A percentile compares a stretch with the other conserved stretches of the same genome.
Evolutionary conservation across 2,797 vertebrate genomes (phyloP).

Genomic region (Ceryle rudis): DNA sequence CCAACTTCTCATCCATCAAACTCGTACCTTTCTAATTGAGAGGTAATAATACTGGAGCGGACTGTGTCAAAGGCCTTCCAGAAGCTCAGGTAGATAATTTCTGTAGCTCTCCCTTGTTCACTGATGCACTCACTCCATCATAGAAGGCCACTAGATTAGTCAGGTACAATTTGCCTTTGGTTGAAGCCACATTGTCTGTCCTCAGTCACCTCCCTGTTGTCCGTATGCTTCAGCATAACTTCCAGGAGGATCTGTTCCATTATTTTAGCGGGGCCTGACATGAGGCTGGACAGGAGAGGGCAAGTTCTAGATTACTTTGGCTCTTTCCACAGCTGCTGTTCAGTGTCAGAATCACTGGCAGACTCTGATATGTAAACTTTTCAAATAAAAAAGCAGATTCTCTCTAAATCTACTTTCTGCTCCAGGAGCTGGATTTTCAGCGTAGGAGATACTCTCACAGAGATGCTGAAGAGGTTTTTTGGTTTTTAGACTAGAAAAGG

Average conservation of each 20-base stretch:
- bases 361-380: background rate
- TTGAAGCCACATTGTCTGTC: background rate
- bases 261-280: background rate
- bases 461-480: background rate
- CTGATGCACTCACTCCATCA: background rate
- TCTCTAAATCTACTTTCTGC: background rate
- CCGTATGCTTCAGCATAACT: background rate
- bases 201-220: background rate
- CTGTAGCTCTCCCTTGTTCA: background rate
- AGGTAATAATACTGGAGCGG: background rate
- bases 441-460: background rate
- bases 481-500: background rate
- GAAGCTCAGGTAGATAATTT: background rate
- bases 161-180: background rate
- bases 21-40: background rate
- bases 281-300: background rate
- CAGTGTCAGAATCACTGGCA: background rate
- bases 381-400: background rate
- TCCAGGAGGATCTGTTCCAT: background rate
- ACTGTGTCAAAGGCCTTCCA: background rate
- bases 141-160: background rate
- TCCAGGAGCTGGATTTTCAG: background rate
- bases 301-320: background rate
- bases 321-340: background rate
- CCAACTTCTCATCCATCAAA: background rate